phyloP scores from a whole-genome alignment of 2,113 vertebrate species.

The Malurus elegans region DNA sequence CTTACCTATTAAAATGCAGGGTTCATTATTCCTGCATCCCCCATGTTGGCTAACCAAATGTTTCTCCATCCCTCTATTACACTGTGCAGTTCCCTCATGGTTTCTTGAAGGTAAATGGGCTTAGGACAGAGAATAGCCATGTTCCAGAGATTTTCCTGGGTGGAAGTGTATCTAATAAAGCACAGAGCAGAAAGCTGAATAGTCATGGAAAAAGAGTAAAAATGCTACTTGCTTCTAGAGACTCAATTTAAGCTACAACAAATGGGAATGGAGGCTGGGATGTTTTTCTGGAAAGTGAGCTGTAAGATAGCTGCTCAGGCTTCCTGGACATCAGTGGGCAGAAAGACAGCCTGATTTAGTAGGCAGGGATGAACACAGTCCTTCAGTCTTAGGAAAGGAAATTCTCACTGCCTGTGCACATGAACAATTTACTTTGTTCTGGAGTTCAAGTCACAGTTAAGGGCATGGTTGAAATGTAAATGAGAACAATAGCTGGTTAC shows the following conservation, averaged over 20 bases:
- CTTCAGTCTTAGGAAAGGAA: not conserved
- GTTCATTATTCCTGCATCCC: slow-evolving; percentile 22
- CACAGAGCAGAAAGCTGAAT: not conserved
- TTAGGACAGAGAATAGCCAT: not conserved
- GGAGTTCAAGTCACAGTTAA: not conserved
- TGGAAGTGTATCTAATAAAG: not conserved
- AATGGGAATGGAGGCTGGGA: not conserved
- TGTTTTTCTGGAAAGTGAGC: not conserved
- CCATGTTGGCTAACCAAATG: not conserved
- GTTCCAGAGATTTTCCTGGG: not conserved
- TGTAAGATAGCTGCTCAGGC: not conserved
- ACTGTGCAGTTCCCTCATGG: not conserved
- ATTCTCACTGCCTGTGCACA: not conserved
- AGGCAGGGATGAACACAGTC: not conserved
- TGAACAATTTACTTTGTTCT: not conserved
- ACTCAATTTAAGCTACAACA: not conserved
- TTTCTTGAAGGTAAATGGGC: slow-evolving; percentile 10
- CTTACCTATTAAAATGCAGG: slow-evolving; percentile 26
- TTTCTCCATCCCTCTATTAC: slow-evolving; percentile 2
- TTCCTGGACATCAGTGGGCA: not conserved
- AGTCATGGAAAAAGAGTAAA: not conserved
- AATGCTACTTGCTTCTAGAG: not conserved
- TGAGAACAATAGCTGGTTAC: not conserved
- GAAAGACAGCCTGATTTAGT: not conserved
- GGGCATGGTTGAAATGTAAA: not conserved